These are phyloP conservation scores for Netelia melanura DNA, from an alignment of 2,888 invertebrate genomes.

Conservation along the genomic window DNA sequence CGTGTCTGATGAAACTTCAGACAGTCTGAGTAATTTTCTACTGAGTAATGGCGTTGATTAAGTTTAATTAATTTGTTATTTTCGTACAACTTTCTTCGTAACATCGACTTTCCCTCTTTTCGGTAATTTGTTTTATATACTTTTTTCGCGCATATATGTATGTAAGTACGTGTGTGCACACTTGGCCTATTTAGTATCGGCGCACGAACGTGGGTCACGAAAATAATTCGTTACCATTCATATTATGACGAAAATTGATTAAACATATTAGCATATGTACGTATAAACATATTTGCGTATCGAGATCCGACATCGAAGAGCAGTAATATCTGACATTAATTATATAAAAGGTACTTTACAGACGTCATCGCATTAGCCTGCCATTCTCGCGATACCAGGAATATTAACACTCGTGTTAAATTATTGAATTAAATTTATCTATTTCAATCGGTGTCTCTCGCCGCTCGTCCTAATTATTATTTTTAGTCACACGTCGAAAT, in stretches of 20 bases:
- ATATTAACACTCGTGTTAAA: slow-evolving; percentile 28
- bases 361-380: slow-evolving; percentile 38
- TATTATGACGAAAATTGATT: slow-evolving; percentile 14
- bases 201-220: slow-evolving; percentile 22
- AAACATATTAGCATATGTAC: not conserved
- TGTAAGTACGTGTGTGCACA: slow-evolving; percentile 4
- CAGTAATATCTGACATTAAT: slow-evolving; percentile 43
- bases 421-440: slow-evolving; percentile 38
- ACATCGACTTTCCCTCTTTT: slow-evolving; percentile 18
- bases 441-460: slow-evolving; percentile 15
- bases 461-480: slow-evolving; percentile 25
- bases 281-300: slow-evolving; percentile 3
- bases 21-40: too few relatives aligned
- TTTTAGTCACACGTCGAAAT: not conserved
- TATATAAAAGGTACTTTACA: slow-evolving; percentile 19
- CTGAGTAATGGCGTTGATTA: not conserved
- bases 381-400: slow-evolving; percentile 17
- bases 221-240: slow-evolving; percentile 53
- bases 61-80: not conserved
- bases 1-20: too few relatives aligned
- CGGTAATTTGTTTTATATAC: not conserved
- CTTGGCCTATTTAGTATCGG: slow-evolving; percentile 49
- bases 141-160: not conserved
- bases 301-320: slow-evolving; percentile 12
- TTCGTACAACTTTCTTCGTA: not conserved